Evolutionary conservation across 2,113 vertebrate genomes (phyloP).

Genomic region (Lasiurus borealis): DNA sequence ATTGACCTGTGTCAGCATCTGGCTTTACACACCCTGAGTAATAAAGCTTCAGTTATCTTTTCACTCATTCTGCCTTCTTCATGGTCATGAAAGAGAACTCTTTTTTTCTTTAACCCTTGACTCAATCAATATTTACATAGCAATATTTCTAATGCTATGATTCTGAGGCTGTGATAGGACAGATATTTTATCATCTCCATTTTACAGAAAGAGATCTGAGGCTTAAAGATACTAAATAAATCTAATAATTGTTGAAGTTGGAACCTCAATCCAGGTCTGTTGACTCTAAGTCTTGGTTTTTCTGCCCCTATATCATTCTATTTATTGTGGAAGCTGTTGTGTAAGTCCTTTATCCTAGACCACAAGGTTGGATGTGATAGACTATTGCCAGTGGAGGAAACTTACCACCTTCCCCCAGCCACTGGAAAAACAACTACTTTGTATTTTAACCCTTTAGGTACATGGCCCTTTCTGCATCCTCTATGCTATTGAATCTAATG

Average conservation of each 20-base stretch:
- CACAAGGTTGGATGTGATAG: not conserved
- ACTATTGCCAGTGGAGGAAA: not conserved
- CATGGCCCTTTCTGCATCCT: not conserved
- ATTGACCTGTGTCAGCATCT: not conserved
- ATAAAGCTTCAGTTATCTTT: not conserved
- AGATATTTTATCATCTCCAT: not conserved
- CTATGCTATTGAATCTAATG: not conserved
- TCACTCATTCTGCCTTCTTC: not conserved
- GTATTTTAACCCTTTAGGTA: not conserved
- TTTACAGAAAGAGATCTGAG: not conserved
- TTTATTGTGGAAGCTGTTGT: not conserved
- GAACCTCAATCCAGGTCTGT: not conserved
- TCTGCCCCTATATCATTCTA: not conserved
- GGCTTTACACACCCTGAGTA: not conserved
- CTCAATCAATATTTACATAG: not conserved
- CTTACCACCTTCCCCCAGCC: not conserved
- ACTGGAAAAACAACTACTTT: not conserved
- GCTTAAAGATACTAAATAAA: not conserved
- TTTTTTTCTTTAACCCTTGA: not conserved
- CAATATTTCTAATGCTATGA: not conserved
- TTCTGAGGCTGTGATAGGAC: not conserved
- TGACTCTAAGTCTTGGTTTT: not conserved
- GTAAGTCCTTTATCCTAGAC: not conserved
- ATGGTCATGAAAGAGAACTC: accelerated
- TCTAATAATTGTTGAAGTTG: not conserved